Percentiles rank a stretch among this genome's conserved stretches.
phyloP scores from a whole-genome alignment of 2,888 invertebrate species.

The Ganaspis brasiliensis region DNA sequence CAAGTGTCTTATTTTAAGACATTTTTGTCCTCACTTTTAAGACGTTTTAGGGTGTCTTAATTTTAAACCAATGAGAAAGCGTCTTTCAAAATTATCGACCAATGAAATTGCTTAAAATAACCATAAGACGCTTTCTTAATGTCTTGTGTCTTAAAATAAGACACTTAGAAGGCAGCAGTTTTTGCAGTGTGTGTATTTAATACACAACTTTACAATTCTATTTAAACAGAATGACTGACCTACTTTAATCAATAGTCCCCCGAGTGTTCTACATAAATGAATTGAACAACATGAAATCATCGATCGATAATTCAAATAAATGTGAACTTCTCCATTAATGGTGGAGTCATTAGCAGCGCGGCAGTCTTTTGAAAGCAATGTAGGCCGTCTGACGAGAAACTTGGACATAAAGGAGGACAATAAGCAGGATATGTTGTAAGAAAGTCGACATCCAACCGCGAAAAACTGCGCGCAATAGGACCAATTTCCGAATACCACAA shows the following conservation, averaged over 20 bases:
- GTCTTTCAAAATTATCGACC: too few relatives aligned
- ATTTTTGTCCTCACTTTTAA: too few relatives aligned
- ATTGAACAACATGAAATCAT: neutral
- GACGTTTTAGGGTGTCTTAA: too few relatives aligned
- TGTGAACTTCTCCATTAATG: constrained; percentile 37
- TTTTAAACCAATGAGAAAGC: too few relatives aligned
- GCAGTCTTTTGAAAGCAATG: constrained; percentile 39
- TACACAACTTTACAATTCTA: too few relatives aligned
- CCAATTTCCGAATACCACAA: constrained; percentile 42
- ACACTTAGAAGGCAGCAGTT: too few relatives aligned
- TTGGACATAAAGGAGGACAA: constrained; percentile 37
- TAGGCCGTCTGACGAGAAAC: constrained; percentile 22
- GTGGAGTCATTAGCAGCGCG: constrained; percentile 37
- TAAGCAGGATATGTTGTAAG: constrained; percentile 42
- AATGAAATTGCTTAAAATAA: too few relatives aligned
- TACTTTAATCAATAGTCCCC: neutral
- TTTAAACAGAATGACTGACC: neutral
- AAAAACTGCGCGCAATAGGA: constrained; percentile 40
- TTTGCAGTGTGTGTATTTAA: too few relatives aligned
- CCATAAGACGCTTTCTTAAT: too few relatives aligned
- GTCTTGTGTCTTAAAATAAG: too few relatives aligned
- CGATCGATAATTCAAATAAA: constrained; percentile 33
- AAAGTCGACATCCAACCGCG: constrained; percentile 24
- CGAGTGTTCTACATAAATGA: neutral
- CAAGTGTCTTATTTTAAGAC: too few relatives aligned